Evolutionary conservation across 1,140 invertebrate species (phyloP), one percentile per base, ranked within the genome.

Genomic region (Neotoxoptera formosana): DNA sequence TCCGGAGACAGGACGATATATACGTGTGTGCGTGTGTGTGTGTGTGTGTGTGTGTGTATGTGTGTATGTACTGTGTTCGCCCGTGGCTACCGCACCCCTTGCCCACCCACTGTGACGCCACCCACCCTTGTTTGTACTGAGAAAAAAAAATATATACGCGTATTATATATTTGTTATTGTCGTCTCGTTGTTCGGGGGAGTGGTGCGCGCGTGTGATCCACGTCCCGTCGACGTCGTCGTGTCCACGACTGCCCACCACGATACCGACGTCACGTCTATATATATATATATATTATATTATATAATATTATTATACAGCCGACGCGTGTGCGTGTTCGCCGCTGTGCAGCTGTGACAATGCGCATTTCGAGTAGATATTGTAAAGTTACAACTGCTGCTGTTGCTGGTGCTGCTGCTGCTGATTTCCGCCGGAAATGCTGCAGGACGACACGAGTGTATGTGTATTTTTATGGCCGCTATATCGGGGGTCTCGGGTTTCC

Each of bases 111-210:
- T 3, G 0, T n/a, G 25, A 14, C 30, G 8, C 3, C 7, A 6
- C 21, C 30, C 4, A 36, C 34, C 20, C 7, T 2, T 83, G 20
- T 34, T 2, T 83, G 34, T 34, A 23, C 76, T 2, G 8, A 1
- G n/a, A 36, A 36, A 84, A 84, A 25, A 36, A 30, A 84, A 83
- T 36, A 83, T 83, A 83, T 83, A 76, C n/a, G 30, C 30, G 30
- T 76, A 76, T n/a, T 76, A 76, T 67, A 67, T 76, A 76, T 41
- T 60, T 60, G 25, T 76, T 76, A 76, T 76, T 76, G 60, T 76
- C n/a, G 30, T 76, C 60, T 76, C 60, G 60, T 76, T 76, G 60
- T 76, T 76, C n/a, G 60, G 60, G 41, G 41, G 41, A 2, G 60
- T 30, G 60, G 76, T 34, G 76, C 20, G 60, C 11, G 76, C 34